Evolutionary conservation across 2,888 invertebrate species (phyloP).

Genomic region (Dynastes hyllus): DNA sequence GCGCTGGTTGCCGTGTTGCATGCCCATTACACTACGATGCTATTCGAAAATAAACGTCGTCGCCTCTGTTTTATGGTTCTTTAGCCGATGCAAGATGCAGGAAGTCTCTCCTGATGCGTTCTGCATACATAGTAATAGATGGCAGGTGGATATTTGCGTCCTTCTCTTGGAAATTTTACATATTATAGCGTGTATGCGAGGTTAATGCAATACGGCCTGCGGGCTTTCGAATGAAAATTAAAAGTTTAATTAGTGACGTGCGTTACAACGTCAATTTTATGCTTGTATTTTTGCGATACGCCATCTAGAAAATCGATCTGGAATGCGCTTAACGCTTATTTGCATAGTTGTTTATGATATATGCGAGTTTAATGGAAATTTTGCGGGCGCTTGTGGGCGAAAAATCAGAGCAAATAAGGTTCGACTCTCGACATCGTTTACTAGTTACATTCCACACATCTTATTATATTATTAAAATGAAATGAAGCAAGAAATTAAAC

Average conservation of each 20-base stretch:
- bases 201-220: neutral
- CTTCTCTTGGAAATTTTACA: constrained; percentile 15
- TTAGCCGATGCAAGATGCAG: constrained; percentile 6
- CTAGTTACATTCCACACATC: neutral
- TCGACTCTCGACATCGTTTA: neutral
- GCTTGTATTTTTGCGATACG: constrained; percentile 7
- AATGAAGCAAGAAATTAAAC: neutral
- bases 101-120: neutral
- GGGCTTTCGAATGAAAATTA: neutral
- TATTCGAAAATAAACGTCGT: constrained; percentile 34
- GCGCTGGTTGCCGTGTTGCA: constrained; percentile 5
- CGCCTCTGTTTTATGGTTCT: constrained; percentile 24
- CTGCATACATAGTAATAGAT: constrained; percentile 2
- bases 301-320: constrained; percentile 31
- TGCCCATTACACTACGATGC: constrained; percentile 24
- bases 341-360: constrained; percentile 21
- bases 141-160: constrained; percentile 13
- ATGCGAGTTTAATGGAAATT: constrained; percentile 19
- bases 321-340: constrained; percentile 9
- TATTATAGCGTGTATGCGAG: neutral
- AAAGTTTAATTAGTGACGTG: constrained; percentile 29
- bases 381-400: constrained; percentile 6
- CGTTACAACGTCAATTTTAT: constrained; percentile 32
- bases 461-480: constrained; percentile 13
- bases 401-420: constrained; percentile 2